These are phyloP conservation scores for Heliconius erato DNA, from an alignment of 2,888 invertebrate genomes.

Conservation along the genomic window DNA sequence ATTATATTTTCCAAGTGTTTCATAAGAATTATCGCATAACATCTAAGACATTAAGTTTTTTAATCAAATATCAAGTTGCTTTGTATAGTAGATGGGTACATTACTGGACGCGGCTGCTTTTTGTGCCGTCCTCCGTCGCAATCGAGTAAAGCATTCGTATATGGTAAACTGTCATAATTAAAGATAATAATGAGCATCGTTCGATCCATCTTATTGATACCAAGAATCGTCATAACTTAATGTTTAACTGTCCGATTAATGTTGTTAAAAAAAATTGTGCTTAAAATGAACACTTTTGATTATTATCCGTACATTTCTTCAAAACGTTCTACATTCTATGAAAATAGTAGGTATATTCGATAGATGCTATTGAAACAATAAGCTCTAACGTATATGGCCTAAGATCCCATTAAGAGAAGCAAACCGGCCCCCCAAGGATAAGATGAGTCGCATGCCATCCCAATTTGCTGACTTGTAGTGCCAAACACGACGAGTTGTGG, in stretches of 20 bases:
- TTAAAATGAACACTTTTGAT: constrained; percentile 9
- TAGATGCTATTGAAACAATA: too few relatives aligned
- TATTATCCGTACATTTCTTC: neutral
- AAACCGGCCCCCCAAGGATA: too few relatives aligned
- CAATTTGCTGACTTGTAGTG: too few relatives aligned
- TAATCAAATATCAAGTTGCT: constrained; percentile 71
- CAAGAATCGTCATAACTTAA: constrained; percentile 79
- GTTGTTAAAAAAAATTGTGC: neutral
- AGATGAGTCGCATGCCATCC: too few relatives aligned
- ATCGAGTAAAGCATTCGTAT: constrained; percentile 78
- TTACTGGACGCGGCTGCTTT: constrained; percentile 69
- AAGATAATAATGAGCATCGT: constrained; percentile 79
- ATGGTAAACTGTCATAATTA: constrained; percentile 85
- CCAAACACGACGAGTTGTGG: too few relatives aligned
- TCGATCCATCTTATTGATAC: constrained; percentile 75
- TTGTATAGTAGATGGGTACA: constrained; percentile 69
- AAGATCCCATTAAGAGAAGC: too few relatives aligned
- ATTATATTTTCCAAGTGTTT: constrained; percentile 59
- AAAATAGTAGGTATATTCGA: too few relatives aligned
- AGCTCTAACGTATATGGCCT: too few relatives aligned
- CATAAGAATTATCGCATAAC: constrained; percentile 61
- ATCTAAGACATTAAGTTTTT: constrained; percentile 68
- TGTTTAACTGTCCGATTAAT: constrained; percentile 61
- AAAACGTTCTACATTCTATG: neutral
- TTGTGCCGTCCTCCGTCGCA: constrained; percentile 66